These are phyloP conservation scores for Trichacis sp. DNA, from an alignment of 2,888 invertebrate species.

Conservation along the genomic window DNA sequence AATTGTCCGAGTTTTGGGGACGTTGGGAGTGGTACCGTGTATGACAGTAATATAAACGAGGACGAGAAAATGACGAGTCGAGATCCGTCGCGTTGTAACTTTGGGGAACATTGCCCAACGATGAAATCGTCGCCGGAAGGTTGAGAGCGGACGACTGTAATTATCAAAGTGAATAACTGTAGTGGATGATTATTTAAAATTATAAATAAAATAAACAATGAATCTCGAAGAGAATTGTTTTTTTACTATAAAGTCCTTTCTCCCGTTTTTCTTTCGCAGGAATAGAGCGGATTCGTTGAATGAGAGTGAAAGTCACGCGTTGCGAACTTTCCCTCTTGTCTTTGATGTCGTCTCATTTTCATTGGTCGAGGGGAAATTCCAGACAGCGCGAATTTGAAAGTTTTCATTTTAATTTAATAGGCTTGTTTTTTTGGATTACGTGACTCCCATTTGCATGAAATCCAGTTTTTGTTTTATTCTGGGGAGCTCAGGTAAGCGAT, in stretches of 20 bases:
- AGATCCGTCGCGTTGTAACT: too few relatives aligned
- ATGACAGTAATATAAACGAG: constrained; percentile 36
- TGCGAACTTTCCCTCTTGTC: too few relatives aligned
- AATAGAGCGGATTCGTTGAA: neutral
- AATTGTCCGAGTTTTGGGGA: constrained; percentile 24
- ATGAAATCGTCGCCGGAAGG: constrained; percentile 43
- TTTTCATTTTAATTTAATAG: too few relatives aligned
- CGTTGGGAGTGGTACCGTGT: constrained; percentile 42
- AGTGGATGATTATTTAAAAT: constrained; percentile 63
- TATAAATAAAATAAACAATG: constrained; percentile 56
- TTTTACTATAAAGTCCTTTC: neutral
- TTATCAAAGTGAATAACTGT: constrained; percentile 60
- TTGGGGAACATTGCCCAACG: constrained; percentile 39
- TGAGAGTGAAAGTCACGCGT: neutral
- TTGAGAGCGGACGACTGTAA: constrained; percentile 51
- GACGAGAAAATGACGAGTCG: too few relatives aligned
- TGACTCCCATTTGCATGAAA: too few relatives aligned
- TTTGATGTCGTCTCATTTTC: too few relatives aligned
- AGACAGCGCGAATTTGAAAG: too few relatives aligned
- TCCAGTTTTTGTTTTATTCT: too few relatives aligned
- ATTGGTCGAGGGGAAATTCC: too few relatives aligned
- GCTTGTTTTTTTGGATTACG: too few relatives aligned
- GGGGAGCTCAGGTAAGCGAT: too few relatives aligned
- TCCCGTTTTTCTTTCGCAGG: neutral
- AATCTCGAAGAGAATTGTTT: constrained; percentile 33